Percentiles rank a stretch among this genome's conserved stretches.
Conservation (phyloP, 2,888 invertebrate species). For the Synergus japonicus region DNA sequence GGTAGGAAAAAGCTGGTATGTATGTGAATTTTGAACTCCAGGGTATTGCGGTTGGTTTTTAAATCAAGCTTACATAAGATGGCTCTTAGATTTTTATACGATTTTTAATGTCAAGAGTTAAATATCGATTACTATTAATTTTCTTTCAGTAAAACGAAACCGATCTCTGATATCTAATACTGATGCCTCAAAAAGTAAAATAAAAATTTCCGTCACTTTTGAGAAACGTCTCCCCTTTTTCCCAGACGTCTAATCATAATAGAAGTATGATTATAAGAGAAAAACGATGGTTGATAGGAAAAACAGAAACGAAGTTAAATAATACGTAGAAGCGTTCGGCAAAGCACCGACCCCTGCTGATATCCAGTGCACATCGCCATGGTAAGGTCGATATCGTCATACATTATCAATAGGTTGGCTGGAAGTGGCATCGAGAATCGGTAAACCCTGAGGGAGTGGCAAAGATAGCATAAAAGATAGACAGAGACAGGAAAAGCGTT, state of each 20-base stretch:
- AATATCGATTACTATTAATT: background rate
- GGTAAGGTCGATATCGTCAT: conserved; percentile 53
- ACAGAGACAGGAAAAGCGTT: conserved; percentile 32
- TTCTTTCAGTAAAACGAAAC: background rate
- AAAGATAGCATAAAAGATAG: conserved; percentile 44
- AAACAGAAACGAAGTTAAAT: conserved; percentile 30
- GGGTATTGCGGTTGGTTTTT: background rate
- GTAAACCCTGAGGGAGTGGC: conserved; percentile 36
- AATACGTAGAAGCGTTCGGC: conserved; percentile 42
- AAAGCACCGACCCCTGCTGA: conserved; percentile 41
- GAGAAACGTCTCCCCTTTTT: conserved; percentile 4
- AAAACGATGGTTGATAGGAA: conserved; percentile 17
- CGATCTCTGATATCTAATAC: background rate
- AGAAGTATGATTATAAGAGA: conserved; percentile 19
- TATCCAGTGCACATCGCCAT: conserved; percentile 48
- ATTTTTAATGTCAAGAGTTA: background rate
- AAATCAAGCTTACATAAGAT: background rate
- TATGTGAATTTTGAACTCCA: background rate
- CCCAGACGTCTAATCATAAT: conserved; percentile 2
- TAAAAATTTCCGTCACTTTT: background rate
- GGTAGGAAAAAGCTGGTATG: background rate
- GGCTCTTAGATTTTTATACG: background rate
- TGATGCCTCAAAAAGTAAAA: background rate
- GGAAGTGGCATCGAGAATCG: conserved; percentile 42
- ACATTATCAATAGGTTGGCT: conserved; percentile 53